Base-by-base conservation (phyloP, 1,140 invertebrate species). In the Cepaea nemoralis region DNA sequence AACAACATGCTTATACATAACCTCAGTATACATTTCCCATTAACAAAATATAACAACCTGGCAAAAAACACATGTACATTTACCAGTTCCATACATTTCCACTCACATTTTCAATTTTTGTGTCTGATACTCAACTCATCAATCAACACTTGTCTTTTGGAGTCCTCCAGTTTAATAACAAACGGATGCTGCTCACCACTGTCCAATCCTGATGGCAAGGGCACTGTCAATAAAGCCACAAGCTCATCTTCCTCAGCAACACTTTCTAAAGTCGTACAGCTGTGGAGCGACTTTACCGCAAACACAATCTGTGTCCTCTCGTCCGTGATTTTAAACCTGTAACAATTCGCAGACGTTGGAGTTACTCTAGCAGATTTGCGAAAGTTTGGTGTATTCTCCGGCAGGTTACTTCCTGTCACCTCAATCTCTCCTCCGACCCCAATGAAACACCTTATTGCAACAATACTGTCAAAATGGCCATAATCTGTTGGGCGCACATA, bases 51-150 rank as follows among this genome's bases (percentile, higher is more conserved):
- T n/a, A n/a, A n/a, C n/a, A n/a, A n/a, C n/a, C n/a, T n/a, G n/a
- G n/a, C n/a, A n/a, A n/a, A n/a, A n/a, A n/a, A n/a, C n/a, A n/a
- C n/a, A n/a, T n/a, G n/a, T n/a, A n/a, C n/a, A n/a, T n/a, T n/a
- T n/a, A n/a, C n/a, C n/a, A n/a, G n/a, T n/a, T n/a, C n/a, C n/a
- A n/a, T n/a, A n/a, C n/a, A n/a, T n/a, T n/a, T n/a, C n/a, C n/a
- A n/a, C n/a, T n/a, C n/a, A n/a, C n/a, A n/a, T n/a, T 55, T 55
- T 55, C n/a, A 55, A 5, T 2, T 55, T 74, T 80, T 79, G 78
- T 85, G 86, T 83, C 88, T 86, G 8, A 89, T 48, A 69, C 84
- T 86, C 24, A 90, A 79, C 83, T 90, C 89, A 85, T 90, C 89
- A 81, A 90, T 82, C 24, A 90, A 80, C 48, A 85, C 88, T 70